A percentile compares a stretch with the other conserved stretches of the same genome.
Evolutionary conservation across 2,888 invertebrate genomes (phyloP).

Genomic region (Thera britannica): DNA sequence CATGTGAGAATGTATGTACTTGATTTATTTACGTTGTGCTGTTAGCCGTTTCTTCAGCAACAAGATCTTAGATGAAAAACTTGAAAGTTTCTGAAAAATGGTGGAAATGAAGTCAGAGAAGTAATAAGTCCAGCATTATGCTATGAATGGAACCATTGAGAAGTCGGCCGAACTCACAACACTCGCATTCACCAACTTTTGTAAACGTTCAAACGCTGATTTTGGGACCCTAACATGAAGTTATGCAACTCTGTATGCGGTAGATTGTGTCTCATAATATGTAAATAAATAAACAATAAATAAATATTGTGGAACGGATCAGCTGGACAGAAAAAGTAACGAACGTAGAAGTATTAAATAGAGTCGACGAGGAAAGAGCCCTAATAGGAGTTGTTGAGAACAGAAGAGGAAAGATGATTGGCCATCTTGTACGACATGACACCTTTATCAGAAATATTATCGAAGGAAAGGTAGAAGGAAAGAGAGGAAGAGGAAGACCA

Average conservation of each 20-base stretch:
- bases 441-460: no score
- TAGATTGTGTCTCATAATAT: neutral
- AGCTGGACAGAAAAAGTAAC: no score
- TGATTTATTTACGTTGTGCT: neutral
- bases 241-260: conserved; percentile 13
- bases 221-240: conserved; percentile 26
- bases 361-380: no score
- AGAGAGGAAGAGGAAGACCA: no score
- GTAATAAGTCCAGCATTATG: conserved; percentile 30
- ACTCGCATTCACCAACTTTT: conserved; percentile 42
- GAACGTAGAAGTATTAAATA: no score
- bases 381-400: no score
- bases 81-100: conserved; percentile 7
- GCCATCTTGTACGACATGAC: no score
- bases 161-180: conserved; percentile 33
- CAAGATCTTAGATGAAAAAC: neutral
- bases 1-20: no score
- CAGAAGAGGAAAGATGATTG: no score
- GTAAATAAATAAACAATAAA: no score
- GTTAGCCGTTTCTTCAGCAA: neutral
- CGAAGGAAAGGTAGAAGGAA: no score
- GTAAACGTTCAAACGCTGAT: conserved; percentile 37
- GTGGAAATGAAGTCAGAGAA: conserved; percentile 3
- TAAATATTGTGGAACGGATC: no score
- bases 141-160: conserved; percentile 27